Evolutionary conservation across 2,888 invertebrate genomes (phyloP).

Genomic region (Rhamnusium bicolor): DNA sequence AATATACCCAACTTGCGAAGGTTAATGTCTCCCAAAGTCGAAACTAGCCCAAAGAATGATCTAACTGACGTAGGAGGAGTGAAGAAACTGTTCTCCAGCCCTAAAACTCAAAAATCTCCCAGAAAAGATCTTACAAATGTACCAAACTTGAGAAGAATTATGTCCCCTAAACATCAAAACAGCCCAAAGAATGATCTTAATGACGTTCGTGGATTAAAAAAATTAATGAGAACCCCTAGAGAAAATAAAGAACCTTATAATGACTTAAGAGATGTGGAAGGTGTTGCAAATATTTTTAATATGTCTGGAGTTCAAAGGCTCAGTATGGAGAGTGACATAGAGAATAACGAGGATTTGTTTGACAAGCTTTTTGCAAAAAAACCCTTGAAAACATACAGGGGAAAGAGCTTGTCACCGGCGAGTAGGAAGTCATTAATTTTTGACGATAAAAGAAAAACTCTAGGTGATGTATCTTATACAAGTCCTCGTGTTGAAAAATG

Average conservation of each 20-base stretch:
- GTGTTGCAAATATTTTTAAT: constrained; percentile 57
- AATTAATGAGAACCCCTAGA: constrained; percentile 52
- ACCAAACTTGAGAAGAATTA: constrained; percentile 39
- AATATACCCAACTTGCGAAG: constrained; percentile 39
- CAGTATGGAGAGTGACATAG: constrained; percentile 47
- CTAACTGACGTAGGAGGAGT: constrained; percentile 54
- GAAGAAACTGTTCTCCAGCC: constrained; percentile 63
- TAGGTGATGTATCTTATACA: constrained; percentile 44
- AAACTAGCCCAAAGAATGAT: constrained; percentile 52
- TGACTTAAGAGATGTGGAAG: constrained; percentile 54
- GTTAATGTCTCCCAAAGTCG: constrained; percentile 42
- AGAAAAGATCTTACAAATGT: constrained; percentile 51
- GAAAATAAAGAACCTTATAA: constrained; percentile 43
- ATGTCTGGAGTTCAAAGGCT: constrained; percentile 41
- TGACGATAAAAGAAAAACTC: constrained; percentile 41
- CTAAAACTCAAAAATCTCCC: constrained; percentile 45
- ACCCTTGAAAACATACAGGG: constrained; percentile 48
- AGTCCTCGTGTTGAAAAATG: constrained; percentile 53
- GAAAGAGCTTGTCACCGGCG: constrained; percentile 45
- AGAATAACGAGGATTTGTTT: constrained; percentile 54
- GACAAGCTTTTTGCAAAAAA: constrained; percentile 47
- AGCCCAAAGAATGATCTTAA: constrained; percentile 44
- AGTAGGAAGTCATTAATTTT: constrained; percentile 26
- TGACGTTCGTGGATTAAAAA: constrained; percentile 45
- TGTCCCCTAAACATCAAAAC: constrained; percentile 40